Evolutionary conservation across 2,113 vertebrate species (phyloP).

Genomic region (Hepsetus odoe): DNA sequence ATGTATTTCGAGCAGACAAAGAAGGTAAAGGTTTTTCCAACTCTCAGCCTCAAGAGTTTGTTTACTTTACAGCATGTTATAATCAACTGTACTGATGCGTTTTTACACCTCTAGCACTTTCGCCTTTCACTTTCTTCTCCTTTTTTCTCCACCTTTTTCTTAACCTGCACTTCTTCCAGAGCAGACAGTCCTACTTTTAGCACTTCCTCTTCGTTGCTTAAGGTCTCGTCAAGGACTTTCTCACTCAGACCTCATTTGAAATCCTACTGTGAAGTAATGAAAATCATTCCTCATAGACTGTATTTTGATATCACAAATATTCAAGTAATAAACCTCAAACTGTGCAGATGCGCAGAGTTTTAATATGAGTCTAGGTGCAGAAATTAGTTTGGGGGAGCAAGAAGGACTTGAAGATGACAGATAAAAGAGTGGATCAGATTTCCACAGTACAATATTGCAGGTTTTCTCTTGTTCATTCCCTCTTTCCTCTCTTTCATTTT

Average conservation of each 20-base stretch:
- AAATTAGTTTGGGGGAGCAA: not conserved
- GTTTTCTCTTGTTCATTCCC: not conserved
- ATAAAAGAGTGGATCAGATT: not conserved
- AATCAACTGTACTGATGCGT: no score
- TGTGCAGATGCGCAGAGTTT: constrained; percentile 10
- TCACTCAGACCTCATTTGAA: constrained; percentile 6
- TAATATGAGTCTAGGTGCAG: constrained; percentile 1
- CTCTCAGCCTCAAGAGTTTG: no score
- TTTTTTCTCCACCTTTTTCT: not conserved
- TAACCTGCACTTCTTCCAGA: not conserved
- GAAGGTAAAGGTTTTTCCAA: constrained; percentile 80
- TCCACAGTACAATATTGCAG: not conserved
- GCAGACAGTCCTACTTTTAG: not conserved
- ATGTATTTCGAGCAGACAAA: constrained; percentile 90
- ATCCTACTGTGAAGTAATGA: not conserved
- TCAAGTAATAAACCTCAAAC: constrained; percentile 16
- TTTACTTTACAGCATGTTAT: no score
- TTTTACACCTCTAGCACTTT: no score
- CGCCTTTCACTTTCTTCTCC: not conserved
- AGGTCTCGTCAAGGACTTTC: constrained; percentile 25
- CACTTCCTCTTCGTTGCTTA: constrained; percentile 19
- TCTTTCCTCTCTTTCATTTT: not conserved
- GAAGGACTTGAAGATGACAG: not conserved
- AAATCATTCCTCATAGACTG: constrained; percentile 4
- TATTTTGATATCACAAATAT: constrained; percentile 1